These are phyloP conservation scores for Pogonomyrmex barbatus DNA, from an alignment of 1,140 invertebrate species.

Conservation along the genomic window DNA sequence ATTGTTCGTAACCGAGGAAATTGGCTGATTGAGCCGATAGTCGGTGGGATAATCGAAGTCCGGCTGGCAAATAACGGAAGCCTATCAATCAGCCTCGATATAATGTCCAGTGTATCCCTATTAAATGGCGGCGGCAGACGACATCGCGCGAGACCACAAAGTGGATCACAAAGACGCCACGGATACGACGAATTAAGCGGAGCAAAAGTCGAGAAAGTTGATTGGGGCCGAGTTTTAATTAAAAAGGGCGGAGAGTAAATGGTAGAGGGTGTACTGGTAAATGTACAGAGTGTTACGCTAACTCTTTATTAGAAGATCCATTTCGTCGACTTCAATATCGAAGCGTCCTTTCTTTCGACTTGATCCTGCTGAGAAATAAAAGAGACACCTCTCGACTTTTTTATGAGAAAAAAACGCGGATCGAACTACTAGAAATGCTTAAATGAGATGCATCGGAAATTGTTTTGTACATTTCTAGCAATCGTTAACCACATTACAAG, in stretches of 20 bases:
- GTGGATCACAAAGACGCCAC: constrained; percentile 18
- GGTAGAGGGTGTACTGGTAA: not conserved
- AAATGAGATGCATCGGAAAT: constrained; percentile 35
- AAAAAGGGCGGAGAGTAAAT: constrained; percentile 5
- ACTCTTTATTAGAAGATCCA: constrained; percentile 30
- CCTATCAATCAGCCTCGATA: constrained; percentile 40
- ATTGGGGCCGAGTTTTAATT: constrained; percentile 15
- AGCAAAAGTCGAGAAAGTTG: not conserved
- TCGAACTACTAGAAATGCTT: not conserved
- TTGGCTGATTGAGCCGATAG: constrained; percentile 37
- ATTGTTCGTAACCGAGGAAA: not conserved
- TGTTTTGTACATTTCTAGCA: not conserved
- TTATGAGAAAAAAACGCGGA: not conserved
- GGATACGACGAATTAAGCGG: constrained; percentile 1
- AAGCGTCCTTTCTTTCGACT: not conserved
- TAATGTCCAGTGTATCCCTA: constrained; percentile 19
- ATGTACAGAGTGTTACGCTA: constrained; percentile 20
- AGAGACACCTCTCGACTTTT: not conserved
- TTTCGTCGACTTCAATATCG: constrained; percentile 29
- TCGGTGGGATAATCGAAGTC: constrained; percentile 38
- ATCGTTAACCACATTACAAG: not conserved
- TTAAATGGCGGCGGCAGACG: not conserved
- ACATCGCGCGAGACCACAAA: not conserved
- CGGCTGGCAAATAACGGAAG: constrained; percentile 19
- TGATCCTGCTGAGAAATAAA: not conserved